Percentiles rank a stretch among this genome's conserved stretches.
Conservation (phyloP, 1,140 invertebrate genomes). For the Eurosta solidaginis region DNA sequence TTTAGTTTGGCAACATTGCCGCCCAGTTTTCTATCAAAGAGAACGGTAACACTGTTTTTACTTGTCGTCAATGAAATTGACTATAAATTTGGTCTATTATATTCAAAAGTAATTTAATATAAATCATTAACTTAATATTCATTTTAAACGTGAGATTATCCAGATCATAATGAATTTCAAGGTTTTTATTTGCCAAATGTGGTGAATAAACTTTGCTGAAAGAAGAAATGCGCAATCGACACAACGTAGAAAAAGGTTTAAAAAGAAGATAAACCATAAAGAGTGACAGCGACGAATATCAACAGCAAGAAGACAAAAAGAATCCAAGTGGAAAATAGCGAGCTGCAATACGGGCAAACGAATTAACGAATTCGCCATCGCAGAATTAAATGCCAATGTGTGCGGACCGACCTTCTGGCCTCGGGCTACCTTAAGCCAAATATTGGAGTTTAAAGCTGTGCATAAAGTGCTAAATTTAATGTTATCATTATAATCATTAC, state of each 20-base stretch:
- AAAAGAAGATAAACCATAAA: background rate
- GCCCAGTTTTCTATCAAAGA: background rate
- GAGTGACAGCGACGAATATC: conserved; percentile 13
- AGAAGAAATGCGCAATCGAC: background rate
- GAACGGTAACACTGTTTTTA: conserved; percentile 1
- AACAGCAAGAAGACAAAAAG: conserved; percentile 14
- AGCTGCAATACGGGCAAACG: background rate
- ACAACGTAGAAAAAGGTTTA: background rate
- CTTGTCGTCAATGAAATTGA: conserved; percentile 15
- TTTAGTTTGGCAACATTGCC: background rate
- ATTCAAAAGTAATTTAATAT: background rate
- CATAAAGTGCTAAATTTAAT: background rate
- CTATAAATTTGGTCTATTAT: background rate
- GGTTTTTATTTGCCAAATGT: background rate
- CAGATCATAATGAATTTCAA: background rate
- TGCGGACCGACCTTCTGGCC: conserved; percentile 20
- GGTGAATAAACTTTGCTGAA: background rate
- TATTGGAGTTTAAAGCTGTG: background rate
- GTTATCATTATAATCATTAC: background rate
- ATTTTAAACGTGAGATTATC: background rate
- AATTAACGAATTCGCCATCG: conserved; percentile 12
- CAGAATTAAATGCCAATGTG: conserved; percentile 23
- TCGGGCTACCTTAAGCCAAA: conserved; percentile 23
- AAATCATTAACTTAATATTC: background rate
- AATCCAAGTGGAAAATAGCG: conserved; percentile 3